These are phyloP conservation scores for Parapsyche elsis DNA, from an alignment of 1,140 invertebrate species.

Conservation along the genomic window DNA sequence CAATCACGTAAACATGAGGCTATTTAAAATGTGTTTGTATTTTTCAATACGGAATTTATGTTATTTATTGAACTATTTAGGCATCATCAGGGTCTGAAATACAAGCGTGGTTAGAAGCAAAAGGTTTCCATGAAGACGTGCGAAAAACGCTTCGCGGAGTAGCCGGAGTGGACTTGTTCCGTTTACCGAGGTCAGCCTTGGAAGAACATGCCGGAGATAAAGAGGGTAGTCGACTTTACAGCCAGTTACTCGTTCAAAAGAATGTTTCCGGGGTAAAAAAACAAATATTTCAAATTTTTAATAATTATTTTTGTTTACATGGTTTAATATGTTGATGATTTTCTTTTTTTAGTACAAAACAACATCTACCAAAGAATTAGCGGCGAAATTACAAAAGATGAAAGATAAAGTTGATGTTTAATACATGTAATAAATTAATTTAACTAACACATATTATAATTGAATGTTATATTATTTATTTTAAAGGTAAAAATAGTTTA, in stretches of 20 bases:
- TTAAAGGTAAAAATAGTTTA: not conserved
- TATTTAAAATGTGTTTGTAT: not conserved
- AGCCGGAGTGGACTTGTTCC: slow-evolving; percentile 78
- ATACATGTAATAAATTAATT: too few relatives aligned
- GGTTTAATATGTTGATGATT: slow-evolving; percentile 31
- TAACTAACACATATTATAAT: too few relatives aligned
- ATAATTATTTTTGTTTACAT: not conserved
- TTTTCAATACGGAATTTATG: not conserved
- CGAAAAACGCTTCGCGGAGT: slow-evolving; percentile 74
- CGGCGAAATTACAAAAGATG: slow-evolving; percentile 73
- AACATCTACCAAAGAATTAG: slow-evolving; percentile 73
- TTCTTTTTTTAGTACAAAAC: slow-evolving; percentile 73
- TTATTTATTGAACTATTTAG: slow-evolving; percentile 27
- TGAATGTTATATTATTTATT: not conserved
- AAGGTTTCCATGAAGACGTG: slow-evolving; percentile 77
- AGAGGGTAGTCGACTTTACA: slow-evolving; percentile 79
- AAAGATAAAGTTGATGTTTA: slow-evolving; percentile 69
- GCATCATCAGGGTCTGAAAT: slow-evolving; percentile 75
- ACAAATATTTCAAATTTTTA: not conserved
- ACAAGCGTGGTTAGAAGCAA: slow-evolving; percentile 78
- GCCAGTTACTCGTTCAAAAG: slow-evolving; percentile 80
- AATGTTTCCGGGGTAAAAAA: slow-evolving; percentile 79
- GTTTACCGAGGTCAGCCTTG: slow-evolving; percentile 71
- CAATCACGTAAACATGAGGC: too few relatives aligned
- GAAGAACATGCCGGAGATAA: slow-evolving; percentile 75